A percentile compares a stretch with the other conserved stretches of the same genome.
Conservation (phyloP, 2,888 invertebrate species). For the Vanessa cardui region DNA sequence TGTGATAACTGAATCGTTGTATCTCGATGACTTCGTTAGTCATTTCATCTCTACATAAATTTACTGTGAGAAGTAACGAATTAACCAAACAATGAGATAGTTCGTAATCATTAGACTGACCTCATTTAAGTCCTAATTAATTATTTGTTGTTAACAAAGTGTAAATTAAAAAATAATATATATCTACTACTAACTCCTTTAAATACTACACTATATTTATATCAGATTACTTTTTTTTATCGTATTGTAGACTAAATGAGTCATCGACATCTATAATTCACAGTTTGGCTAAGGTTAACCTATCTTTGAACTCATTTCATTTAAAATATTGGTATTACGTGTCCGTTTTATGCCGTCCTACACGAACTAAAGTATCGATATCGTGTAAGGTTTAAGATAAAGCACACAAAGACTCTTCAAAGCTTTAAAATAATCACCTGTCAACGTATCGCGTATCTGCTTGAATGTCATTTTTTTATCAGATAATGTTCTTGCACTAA, state of each 20-base stretch:
- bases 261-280: too few species aligned
- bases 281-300: too few species aligned
- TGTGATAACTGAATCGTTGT: conserved; percentile 1
- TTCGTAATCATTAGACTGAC: too few species aligned
- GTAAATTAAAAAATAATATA: too few species aligned
- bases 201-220: too few species aligned
- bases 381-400: conserved; percentile 15
- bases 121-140: too few species aligned
- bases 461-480: conserved; percentile 17
- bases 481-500: conserved; percentile 24
- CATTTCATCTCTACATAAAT: neutral
- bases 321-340: too few species aligned
- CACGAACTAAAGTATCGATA: conserved; percentile 3
- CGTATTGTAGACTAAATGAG: too few species aligned
- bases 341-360: neutral
- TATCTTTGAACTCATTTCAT: too few species aligned
- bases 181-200: too few species aligned
- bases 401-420: conserved; percentile 21
- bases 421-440: conserved; percentile 25
- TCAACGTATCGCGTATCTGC: conserved; percentile 17
- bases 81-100: neutral
- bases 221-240: too few species aligned
- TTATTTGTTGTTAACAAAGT: too few species aligned
- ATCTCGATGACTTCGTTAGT: neutral
- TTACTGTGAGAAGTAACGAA: neutral